These are phyloP conservation scores for Ernsta delagoae DNA, from an alignment of 2,888 invertebrate species.

Conservation along the genomic window DNA sequence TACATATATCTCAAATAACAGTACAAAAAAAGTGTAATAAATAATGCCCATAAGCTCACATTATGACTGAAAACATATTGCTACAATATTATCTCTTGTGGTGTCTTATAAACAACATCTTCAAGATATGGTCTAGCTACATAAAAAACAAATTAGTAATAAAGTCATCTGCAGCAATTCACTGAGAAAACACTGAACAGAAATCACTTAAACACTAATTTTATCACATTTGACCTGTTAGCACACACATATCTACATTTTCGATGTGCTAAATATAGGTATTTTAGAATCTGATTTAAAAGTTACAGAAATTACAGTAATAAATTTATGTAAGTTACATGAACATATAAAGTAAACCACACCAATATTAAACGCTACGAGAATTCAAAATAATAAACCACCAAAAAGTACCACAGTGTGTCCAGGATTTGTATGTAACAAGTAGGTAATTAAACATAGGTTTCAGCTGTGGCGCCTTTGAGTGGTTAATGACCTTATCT, in stretches of 20 bases:
- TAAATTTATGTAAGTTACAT: slow-evolving; percentile 66
- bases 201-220: slow-evolving; percentile 73
- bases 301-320: slow-evolving; percentile 67
- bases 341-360: slow-evolving; percentile 83
- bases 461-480: slow-evolving; percentile 35
- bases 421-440: background rate
- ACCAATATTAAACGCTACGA: slow-evolving; percentile 80
- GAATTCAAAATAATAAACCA: slow-evolving; percentile 77
- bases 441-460: background rate
- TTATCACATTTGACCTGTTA: slow-evolving; percentile 82
- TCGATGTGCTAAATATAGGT: slow-evolving; percentile 70
- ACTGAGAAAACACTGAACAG: slow-evolving; percentile 36
- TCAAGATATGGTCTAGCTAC: slow-evolving; percentile 23
- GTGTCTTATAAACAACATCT: slow-evolving; percentile 30
- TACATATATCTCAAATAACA: slow-evolving; percentile 46
- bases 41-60: slow-evolving; percentile 75
- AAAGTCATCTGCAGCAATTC: slow-evolving; percentile 39
- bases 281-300: slow-evolving; percentile 71
- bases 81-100: slow-evolving; percentile 38
- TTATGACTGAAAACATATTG: slow-evolving; percentile 54
- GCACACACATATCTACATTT: slow-evolving; percentile 72
- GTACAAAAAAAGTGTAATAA: slow-evolving; percentile 56
- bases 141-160: slow-evolving; percentile 28
- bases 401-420: slow-evolving; percentile 62
- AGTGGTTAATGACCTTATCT: slow-evolving; percentile 70